Percentiles rank a stretch among this genome's conserved stretches.
phyloP scores from a whole-genome alignment of 2,113 vertebrate species.

The Orthonyx spaldingii region DNA sequence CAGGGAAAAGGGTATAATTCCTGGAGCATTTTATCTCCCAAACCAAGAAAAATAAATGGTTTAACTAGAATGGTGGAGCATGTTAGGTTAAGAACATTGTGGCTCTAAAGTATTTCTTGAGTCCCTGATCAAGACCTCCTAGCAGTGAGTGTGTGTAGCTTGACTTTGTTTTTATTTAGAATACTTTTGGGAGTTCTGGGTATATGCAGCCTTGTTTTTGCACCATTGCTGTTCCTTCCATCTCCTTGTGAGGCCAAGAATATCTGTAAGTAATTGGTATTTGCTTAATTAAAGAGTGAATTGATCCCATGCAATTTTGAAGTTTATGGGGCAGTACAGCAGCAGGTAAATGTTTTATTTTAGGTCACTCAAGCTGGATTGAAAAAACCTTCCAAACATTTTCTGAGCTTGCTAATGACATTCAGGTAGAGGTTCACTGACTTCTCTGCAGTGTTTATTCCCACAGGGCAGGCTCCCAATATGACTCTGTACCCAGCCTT shows the following conservation, averaged over 20 bases:
- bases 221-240: fast-evolving
- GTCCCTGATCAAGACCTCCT: neutral
- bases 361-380: neutral
- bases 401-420: neutral
- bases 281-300: neutral
- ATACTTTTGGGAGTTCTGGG: neutral
- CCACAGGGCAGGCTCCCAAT: neutral
- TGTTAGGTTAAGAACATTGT: neutral
- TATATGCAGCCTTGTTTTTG: neutral
- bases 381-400: neutral
- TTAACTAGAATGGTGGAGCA: neutral
- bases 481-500: neutral
- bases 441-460: neutral
- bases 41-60: neutral
- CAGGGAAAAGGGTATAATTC: neutral
- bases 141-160: neutral
- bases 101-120: neutral
- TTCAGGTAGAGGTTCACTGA: neutral
- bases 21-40: neutral
- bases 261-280: neutral
- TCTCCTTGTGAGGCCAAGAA: neutral
- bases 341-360: neutral
- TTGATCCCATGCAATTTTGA: neutral
- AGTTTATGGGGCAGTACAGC: neutral
- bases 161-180: neutral